Conservation (phyloP, 2,113 vertebrate species). For the Psittacus erithacus region DNA sequence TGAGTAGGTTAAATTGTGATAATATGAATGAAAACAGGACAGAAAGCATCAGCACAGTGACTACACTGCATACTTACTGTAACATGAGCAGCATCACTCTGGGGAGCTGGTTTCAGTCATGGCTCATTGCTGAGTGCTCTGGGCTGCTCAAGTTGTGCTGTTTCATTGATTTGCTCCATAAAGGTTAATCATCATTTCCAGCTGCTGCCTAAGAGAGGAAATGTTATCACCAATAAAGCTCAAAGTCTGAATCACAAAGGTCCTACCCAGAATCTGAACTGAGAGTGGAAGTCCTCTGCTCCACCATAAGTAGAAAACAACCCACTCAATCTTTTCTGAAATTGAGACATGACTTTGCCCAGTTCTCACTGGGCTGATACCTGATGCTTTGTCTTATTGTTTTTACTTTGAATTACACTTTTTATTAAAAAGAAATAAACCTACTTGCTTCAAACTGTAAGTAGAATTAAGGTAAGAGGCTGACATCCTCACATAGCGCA, state of each 20-base stretch:
- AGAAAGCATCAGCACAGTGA: background rate
- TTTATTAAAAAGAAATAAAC: background rate
- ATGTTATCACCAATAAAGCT: background rate
- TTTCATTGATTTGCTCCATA: background rate
- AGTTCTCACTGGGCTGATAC: background rate
- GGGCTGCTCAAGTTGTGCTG: background rate
- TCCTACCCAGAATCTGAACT: background rate
- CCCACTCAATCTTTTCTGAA: background rate
- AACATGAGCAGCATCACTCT: accelerated
- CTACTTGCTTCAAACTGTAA: background rate
- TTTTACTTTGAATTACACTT: background rate
- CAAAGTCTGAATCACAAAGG: background rate
- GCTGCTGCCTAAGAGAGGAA: background rate
- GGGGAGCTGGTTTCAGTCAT: background rate
- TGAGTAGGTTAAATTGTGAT: background rate
- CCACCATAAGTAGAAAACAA: background rate
- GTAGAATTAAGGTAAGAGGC: background rate
- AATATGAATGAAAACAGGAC: background rate
- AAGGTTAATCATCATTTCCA: background rate
- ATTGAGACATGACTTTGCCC: background rate
- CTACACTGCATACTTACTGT: background rate
- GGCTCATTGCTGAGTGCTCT: background rate
- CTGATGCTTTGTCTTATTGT: background rate
- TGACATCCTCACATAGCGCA: background rate
- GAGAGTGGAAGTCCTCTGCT: background rate